These are phyloP conservation scores for Drosophila santomea DNA, from an alignment of 1,140 invertebrate species.

Conservation along the genomic window DNA sequence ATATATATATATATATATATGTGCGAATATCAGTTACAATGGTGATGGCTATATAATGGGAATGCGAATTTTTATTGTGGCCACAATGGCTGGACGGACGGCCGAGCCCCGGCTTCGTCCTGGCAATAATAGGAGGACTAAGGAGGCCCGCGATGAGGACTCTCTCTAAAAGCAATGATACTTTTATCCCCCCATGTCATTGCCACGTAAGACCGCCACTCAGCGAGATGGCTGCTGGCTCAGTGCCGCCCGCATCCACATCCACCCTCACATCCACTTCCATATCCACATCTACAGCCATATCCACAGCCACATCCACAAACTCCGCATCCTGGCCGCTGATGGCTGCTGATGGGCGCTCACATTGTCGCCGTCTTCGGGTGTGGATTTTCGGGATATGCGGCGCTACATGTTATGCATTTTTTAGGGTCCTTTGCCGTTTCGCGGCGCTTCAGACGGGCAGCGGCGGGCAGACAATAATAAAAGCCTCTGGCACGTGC, in stretches of 20 bases:
- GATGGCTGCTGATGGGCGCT: constrained; percentile 52
- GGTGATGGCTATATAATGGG: constrained; percentile 54
- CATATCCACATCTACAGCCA: background rate
- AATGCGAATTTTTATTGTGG: constrained; percentile 58
- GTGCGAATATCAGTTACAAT: constrained; percentile 29
- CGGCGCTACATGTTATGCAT: constrained; percentile 59
- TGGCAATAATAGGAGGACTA: constrained; percentile 28
- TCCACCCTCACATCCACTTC: constrained; percentile 1
- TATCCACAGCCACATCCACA: constrained; percentile 6
- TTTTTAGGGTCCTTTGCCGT: constrained; percentile 44
- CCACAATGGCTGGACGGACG: constrained; percentile 35
- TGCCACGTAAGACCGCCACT: constrained; percentile 63
- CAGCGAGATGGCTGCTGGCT: constrained; percentile 44
- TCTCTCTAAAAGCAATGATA: constrained; percentile 56
- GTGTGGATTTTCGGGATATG: constrained; percentile 57
- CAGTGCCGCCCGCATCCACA: constrained; percentile 9
- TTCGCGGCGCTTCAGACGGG: background rate
- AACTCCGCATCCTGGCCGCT: constrained; percentile 15
- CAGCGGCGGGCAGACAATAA: constrained; percentile 35
- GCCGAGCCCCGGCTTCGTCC: background rate
- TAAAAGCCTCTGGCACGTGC: constrained; percentile 57
- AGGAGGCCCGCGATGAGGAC: constrained; percentile 23
- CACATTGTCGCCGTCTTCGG: constrained; percentile 45
- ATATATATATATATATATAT: constrained; percentile 9
- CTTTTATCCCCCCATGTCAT: constrained; percentile 63